phyloP scores from a whole-genome alignment of 2,113 vertebrate species.

The Megaceryle torquata region DNA sequence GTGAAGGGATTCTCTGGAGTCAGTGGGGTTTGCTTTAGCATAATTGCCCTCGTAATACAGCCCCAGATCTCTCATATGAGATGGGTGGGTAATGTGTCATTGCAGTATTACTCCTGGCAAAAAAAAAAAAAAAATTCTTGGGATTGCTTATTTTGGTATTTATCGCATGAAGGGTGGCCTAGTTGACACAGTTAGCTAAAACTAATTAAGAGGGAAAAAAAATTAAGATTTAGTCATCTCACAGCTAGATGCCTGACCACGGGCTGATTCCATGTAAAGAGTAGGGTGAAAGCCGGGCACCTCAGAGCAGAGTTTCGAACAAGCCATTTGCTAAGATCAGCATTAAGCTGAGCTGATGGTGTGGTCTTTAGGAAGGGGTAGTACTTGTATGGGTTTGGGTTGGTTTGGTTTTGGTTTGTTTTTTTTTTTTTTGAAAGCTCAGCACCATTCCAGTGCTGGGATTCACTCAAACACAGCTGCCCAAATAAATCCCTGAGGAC shows the following conservation, averaged over 20 bases:
- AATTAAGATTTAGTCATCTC: background rate
- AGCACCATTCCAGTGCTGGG: background rate
- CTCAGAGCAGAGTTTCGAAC: background rate
- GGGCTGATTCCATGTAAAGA: background rate
- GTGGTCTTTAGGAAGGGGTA: background rate
- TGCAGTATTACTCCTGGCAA: background rate
- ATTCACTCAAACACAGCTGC: background rate
- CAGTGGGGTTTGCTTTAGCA: background rate
- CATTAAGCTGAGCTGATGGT: background rate
- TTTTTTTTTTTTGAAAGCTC: background rate
- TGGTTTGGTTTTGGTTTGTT: too few relatives aligned
- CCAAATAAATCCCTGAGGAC: background rate
- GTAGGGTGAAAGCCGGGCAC: background rate
- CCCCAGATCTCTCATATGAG: background rate
- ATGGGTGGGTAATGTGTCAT: background rate
- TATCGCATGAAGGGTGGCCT: background rate
- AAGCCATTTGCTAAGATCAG: background rate
- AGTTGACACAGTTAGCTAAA: background rate
- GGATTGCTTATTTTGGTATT: background rate
- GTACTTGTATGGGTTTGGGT: background rate
- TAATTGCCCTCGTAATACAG: background rate
- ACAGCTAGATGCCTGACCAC: background rate
- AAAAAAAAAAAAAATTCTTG: background rate
- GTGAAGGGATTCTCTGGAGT: background rate
- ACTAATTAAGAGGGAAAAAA: background rate